phyloP scores from a whole-genome alignment of 2,797 vertebrate species.

The Echiichthys vipera region DNA sequence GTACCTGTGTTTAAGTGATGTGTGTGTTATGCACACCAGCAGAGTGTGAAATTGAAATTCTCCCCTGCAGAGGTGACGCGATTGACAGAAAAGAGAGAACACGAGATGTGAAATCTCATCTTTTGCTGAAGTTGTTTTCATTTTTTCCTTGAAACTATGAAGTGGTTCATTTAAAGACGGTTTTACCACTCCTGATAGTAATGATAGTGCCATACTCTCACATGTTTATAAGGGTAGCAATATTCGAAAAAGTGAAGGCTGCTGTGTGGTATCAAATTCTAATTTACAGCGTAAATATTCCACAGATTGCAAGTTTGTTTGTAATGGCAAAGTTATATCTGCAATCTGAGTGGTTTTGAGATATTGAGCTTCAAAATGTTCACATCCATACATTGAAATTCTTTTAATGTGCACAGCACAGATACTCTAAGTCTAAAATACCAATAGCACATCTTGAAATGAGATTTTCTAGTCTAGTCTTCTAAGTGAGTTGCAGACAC shows the following conservation, averaged over 20 bases:
- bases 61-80: conserved; percentile 58
- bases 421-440: not conserved
- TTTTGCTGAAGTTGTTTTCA: conserved; percentile 42
- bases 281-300: not conserved
- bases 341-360: not conserved
- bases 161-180: not conserved
- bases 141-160: conserved; percentile 14
- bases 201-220: not conserved
- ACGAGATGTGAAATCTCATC: conserved; percentile 54
- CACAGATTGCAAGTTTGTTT: not conserved
- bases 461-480: not conserved
- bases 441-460: not conserved
- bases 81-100: conserved; percentile 60
- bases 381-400: not conserved
- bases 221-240: not conserved
- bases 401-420: too few species aligned
- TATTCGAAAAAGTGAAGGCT: not conserved
- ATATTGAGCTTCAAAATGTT: not conserved
- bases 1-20: conserved; percentile 60
- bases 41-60: conserved; percentile 83
- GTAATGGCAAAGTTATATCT: not conserved
- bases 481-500: not conserved
- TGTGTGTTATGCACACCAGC: conserved; percentile 63
- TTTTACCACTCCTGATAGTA: not conserved
- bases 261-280: not conserved